These are phyloP conservation scores for Cephalophus harveyi DNA, from an alignment of 2,113 vertebrate species.

Conservation along the genomic window DNA sequence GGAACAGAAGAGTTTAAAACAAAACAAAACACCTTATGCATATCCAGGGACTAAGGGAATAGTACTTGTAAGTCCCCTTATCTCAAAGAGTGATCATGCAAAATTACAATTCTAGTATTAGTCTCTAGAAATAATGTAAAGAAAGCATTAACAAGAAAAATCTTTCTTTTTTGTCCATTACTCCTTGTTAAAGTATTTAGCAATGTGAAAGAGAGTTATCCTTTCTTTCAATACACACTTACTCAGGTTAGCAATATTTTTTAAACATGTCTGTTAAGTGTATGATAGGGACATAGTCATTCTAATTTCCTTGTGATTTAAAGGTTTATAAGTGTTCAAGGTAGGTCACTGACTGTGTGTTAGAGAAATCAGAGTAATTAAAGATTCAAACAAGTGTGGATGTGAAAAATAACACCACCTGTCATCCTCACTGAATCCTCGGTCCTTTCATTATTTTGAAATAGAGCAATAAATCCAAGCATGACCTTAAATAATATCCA, in stretches of 20 bases:
- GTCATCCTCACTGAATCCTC: not conserved
- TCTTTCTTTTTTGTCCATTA: not conserved
- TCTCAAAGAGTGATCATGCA: not conserved
- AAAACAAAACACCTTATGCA: not conserved
- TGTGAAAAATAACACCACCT: slow-evolving; percentile 24
- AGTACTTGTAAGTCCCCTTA: not conserved
- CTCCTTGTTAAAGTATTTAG: not conserved
- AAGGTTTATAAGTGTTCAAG: not conserved
- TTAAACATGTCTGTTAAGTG: not conserved
- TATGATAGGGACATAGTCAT: not conserved
- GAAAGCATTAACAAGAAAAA: not conserved
- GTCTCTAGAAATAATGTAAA: not conserved
- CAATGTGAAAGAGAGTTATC: not conserved
- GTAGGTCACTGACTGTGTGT: not conserved
- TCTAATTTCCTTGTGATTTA: slow-evolving; percentile 21
- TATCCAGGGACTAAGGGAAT: not conserved
- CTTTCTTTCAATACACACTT: not conserved
- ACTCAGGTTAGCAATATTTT: not conserved
- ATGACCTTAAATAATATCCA: not conserved
- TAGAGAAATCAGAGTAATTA: slow-evolving; percentile 29
- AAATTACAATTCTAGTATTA: not conserved
- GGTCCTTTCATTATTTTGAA: slow-evolving; percentile 46
- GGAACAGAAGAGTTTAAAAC: not conserved
- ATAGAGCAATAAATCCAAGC: slow-evolving; percentile 19
- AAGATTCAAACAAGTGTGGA: slow-evolving; percentile 29